These are phyloP conservation scores for Ispidina lecontei DNA, from an alignment of 2,797 vertebrate genomes.

Conservation along the genomic window DNA sequence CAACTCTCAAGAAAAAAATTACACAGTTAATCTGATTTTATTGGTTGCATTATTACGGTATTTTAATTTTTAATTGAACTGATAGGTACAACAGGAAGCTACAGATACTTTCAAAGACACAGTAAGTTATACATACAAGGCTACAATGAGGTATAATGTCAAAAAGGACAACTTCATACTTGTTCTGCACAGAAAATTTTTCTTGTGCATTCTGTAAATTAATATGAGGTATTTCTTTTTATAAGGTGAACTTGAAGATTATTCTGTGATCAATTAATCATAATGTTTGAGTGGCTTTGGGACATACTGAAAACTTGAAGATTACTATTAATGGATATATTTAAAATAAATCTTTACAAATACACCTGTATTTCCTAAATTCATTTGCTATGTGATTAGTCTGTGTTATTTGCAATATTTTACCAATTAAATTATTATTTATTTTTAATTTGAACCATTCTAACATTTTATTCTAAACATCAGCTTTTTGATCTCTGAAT, in stretches of 20 bases:
- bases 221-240: neutral
- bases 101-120: neutral
- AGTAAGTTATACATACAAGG: neutral
- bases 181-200: neutral
- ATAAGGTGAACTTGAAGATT: neutral
- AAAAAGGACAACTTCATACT: neutral
- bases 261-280: neutral
- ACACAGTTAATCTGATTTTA: neutral
- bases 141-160: neutral
- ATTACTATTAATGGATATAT: neutral
- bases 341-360: neutral
- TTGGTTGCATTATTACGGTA: neutral
- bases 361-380: neutral
- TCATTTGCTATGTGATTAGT: neutral
- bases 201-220: neutral
- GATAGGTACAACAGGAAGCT: neutral
- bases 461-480: conserved; percentile 40
- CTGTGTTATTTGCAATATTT: neutral
- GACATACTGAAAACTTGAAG: neutral
- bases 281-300: neutral
- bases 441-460: conserved; percentile 41
- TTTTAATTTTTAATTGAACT: neutral
- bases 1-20: neutral
- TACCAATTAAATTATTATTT: neutral
- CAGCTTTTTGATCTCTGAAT: conserved; percentile 47